These are phyloP conservation scores for Battus philenor DNA, from an alignment of 1,140 invertebrate species.

Conservation along the genomic window DNA sequence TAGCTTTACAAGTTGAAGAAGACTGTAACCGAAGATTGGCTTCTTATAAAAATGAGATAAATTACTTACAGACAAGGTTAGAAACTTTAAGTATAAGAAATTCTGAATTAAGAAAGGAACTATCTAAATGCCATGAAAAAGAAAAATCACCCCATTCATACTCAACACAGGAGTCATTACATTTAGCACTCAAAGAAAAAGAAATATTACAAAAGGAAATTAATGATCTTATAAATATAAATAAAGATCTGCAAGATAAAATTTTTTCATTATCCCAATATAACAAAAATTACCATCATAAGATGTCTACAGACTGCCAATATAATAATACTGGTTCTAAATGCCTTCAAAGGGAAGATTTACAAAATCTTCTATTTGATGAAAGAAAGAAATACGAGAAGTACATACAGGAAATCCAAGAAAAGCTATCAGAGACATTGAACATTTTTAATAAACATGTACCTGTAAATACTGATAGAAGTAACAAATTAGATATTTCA, in stretches of 20 bases:
- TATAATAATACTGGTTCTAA: slow-evolving; percentile 17
- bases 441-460: slow-evolving; percentile 51
- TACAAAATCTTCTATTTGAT: slow-evolving; percentile 57
- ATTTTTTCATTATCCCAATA: slow-evolving; percentile 43
- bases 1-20: slow-evolving; percentile 81
- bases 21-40: slow-evolving; percentile 77
- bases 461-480: slow-evolving; percentile 31
- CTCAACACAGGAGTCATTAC: slow-evolving; percentile 41
- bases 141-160: slow-evolving; percentile 27
- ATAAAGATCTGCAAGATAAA: slow-evolving; percentile 64
- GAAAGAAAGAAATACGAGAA: slow-evolving; percentile 70
- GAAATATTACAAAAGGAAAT: slow-evolving; percentile 56
- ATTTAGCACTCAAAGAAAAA: slow-evolving; percentile 43
- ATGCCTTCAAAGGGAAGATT: slow-evolving; percentile 55
- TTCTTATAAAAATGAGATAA: slow-evolving; percentile 47
- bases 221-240: slow-evolving; percentile 52
- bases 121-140: slow-evolving; percentile 29
- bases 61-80: slow-evolving; percentile 46
- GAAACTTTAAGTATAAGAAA: slow-evolving; percentile 48
- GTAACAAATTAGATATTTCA: slow-evolving; percentile 21
- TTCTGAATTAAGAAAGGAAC: slow-evolving; percentile 45
- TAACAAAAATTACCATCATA: slow-evolving; percentile 33
- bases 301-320: slow-evolving; percentile 29
- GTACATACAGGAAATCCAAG: slow-evolving; percentile 57
- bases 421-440: slow-evolving; percentile 58